Base-by-base conservation (phyloP, 2,888 invertebrate genomes). In the Saturnia pavonia region DNA sequence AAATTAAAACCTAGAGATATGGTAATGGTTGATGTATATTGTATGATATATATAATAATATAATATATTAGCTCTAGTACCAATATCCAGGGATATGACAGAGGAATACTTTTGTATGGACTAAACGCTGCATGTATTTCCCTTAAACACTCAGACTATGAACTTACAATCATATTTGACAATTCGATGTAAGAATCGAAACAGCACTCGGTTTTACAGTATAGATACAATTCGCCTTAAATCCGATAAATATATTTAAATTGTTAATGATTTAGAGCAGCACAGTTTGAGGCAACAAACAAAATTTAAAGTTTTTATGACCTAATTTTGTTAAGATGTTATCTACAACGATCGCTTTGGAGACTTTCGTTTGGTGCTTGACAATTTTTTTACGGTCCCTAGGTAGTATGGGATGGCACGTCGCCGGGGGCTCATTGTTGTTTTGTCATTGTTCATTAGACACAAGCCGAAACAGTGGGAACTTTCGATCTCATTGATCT, bases 401-500 rank as follows among this genome's bases (percentile, higher is more conserved):
- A n/a, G 40, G n/a, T 40, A 40, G 65, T 40, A 65, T 16, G 14
- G 40, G 19, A n/a, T 40, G 19, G n/a, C 19, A 40, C 14, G 65
- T 65, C 9, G 16, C n/a, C 19, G 34, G 40, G 48, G 51, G 65
- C 8, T 65, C 51, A 40, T 51, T 63, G 22, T 66, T 40, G 22
- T 11, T 51, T 34, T 63, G 48, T 48, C 57, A 34, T 34, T 6
- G 34, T 34, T 66, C n/a, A 67, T 70, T 42, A 67, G 16, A 25
- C 42, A 40, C 19, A 25, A 54, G 9, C 42, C 27, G 51, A 67
- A 67, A 70, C 54, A 70, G 48, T 65, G 69, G 66, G 68, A 74
- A 85, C 85, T 87, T 84, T 85, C 86, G 78, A 82, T 87, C 80
- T 86, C 82, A 74, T 82, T 82, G 68, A 75, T 76, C 70, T 75